These are phyloP conservation scores for Nothura maculosa DNA, from an alignment of 2,797 vertebrate genomes.

Conservation along the genomic window DNA sequence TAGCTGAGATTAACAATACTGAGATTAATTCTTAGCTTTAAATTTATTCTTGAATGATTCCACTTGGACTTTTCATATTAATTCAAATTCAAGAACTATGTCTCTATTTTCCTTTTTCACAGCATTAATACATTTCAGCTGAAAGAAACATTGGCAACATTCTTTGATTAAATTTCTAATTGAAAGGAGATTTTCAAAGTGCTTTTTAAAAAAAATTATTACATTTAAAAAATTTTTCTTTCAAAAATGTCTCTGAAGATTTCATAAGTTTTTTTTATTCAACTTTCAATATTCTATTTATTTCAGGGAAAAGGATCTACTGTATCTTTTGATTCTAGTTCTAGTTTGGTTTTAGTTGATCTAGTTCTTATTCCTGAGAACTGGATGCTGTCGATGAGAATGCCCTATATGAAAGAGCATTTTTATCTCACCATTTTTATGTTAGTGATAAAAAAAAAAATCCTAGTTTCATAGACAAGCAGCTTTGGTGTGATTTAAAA, in stretches of 20 bases:
- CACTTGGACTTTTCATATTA: no score
- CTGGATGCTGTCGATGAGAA: neutral
- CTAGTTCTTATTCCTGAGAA: neutral
- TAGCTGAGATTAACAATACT: neutral
- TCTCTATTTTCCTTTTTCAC: rapidly evolving
- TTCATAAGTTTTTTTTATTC: neutral
- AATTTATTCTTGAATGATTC: neutral
- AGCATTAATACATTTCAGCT: neutral
- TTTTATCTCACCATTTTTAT: neutral
- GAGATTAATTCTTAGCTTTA: neutral
- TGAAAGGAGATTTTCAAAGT: neutral
- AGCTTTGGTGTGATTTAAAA: neutral
- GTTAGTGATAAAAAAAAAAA: neutral
- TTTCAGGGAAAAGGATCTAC: neutral
- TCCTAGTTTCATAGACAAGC: neutral
- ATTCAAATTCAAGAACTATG: neutral
- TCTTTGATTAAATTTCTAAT: neutral
- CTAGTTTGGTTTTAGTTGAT: no score
- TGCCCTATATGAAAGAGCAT: neutral
- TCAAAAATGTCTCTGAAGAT: neutral
- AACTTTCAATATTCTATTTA: neutral
- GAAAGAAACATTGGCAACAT: neutral
- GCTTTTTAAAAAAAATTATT: neutral
- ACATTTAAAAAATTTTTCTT: neutral
- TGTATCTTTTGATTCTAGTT: neutral